Evolutionary conservation across 2,888 invertebrate genomes (phyloP).

Genomic region (Calliphora vomitoria): DNA sequence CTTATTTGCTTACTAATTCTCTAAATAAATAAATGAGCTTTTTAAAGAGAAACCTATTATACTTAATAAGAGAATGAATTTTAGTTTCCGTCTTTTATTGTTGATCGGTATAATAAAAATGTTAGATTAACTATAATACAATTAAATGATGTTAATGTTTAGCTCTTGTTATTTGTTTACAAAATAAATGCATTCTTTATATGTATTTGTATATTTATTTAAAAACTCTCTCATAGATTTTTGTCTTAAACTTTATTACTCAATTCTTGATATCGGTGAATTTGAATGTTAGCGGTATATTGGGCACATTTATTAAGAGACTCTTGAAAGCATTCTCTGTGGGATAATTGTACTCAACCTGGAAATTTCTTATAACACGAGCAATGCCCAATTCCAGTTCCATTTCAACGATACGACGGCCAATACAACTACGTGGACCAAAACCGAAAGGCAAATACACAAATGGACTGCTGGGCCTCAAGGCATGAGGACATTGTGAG

Average conservation of each 20-base stretch:
- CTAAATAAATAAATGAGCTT: neutral
- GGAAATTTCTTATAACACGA: slow-evolving; percentile 81
- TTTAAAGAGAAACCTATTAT: too few species aligned
- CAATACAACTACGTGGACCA: slow-evolving; percentile 89
- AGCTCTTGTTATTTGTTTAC: too few species aligned
- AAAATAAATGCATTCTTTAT: too few species aligned
- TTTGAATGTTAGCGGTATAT: slow-evolving; percentile 83
- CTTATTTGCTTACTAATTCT: neutral
- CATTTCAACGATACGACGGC: slow-evolving; percentile 90
- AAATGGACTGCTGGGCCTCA: slow-evolving; percentile 75
- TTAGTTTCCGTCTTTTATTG: too few species aligned
- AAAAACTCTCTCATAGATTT: too few species aligned
- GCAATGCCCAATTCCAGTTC: slow-evolving; percentile 87
- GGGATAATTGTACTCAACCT: slow-evolving; percentile 80
- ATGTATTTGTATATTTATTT: too few species aligned
- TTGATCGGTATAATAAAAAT: too few species aligned
- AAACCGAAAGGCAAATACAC: slow-evolving; percentile 88
- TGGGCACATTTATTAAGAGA: slow-evolving; percentile 82
- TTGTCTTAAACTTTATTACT: neutral
- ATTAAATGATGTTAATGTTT: too few species aligned
- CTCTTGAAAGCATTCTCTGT: slow-evolving; percentile 79
- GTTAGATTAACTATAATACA: too few species aligned
- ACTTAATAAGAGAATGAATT: too few species aligned
- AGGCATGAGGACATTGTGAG: slow-evolving; percentile 60
- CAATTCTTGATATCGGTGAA: slow-evolving; percentile 78